Percentiles rank a stretch among this genome's conserved stretches.
Conservation (phyloP, 2,797 vertebrate genomes). For the Harpagifer antarcticus region DNA sequence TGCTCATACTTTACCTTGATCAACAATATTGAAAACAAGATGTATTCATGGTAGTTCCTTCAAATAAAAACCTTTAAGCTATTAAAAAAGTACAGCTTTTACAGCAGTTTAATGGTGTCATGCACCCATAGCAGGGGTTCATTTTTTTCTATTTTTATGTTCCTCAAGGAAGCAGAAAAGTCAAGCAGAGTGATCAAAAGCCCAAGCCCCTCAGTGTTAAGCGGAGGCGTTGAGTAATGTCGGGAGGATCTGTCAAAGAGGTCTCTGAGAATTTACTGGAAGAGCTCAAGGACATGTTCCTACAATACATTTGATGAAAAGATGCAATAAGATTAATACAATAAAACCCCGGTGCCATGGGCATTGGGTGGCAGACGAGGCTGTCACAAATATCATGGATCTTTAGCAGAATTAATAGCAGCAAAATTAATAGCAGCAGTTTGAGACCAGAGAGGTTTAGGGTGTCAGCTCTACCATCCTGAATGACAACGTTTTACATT, state of each 20-base stretch:
- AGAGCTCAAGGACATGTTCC: conserved; percentile 41
- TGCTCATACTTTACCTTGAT: background rate
- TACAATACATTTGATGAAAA: conserved; percentile 28
- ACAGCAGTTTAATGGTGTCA: conserved; percentile 8
- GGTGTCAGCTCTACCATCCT: background rate
- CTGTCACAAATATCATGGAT: conserved; percentile 12
- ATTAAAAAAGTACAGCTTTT: conserved; percentile 2
- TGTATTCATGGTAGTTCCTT: background rate
- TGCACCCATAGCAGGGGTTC: background rate
- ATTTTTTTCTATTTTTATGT: background rate
- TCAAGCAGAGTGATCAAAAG: conserved; percentile 51
- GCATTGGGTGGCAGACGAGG: background rate
- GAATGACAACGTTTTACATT: background rate
- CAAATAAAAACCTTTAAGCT: conserved; percentile 20
- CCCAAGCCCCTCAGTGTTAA: conserved; percentile 19
- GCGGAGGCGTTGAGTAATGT: conserved; percentile 35
- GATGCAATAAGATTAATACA: conserved; percentile 27
- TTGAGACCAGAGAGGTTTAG: background rate
- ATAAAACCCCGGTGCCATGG: background rate
- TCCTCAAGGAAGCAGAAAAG: conserved; percentile 20
- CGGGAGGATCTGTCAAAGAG: conserved; percentile 50
- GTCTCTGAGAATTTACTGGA: conserved; percentile 33
- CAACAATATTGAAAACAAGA: conserved; percentile 13
- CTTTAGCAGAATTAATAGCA: background rate
- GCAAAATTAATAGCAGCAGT: conserved; percentile 24